phyloP scores from a whole-genome alignment of 2,888 invertebrate species.

The Drosophila parthenogenetica region DNA sequence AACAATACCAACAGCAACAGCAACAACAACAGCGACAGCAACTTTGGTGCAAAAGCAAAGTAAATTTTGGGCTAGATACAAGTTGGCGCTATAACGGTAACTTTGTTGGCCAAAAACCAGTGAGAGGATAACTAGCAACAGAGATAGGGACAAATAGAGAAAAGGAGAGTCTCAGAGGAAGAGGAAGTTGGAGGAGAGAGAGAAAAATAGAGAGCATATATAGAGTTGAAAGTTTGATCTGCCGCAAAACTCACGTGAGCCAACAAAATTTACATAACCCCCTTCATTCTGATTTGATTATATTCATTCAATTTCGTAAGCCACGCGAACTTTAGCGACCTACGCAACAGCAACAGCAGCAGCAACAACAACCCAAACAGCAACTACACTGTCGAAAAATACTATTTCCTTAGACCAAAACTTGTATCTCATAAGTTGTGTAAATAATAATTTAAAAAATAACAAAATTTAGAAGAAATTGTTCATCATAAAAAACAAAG shows the following conservation, averaged over 20 bases:
- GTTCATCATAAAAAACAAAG: too few species aligned
- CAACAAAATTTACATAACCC: conserved; percentile 72
- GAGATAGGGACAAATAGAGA: background rate
- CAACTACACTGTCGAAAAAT: too few species aligned
- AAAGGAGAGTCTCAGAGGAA: background rate
- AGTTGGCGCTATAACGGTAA: conserved; percentile 38
- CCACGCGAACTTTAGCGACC: conserved; percentile 50
- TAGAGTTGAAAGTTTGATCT: conserved; percentile 7
- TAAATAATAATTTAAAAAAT: too few species aligned
- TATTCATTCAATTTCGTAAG: conserved; percentile 74
- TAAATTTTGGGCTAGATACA: conserved; percentile 43
- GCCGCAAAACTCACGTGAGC: conserved; percentile 34
- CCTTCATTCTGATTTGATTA: conserved; percentile 72
- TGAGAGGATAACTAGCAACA: background rate
- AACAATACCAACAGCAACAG: conserved; percentile 16
- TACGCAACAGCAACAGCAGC: conserved; percentile 6
- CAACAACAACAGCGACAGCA: conserved; percentile 21
- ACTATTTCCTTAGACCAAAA: too few species aligned
- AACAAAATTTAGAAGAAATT: too few species aligned
- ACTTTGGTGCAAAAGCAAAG: conserved; percentile 21
- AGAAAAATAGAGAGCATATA: background rate
- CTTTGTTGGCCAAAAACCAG: conserved; percentile 14
- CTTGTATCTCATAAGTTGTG: too few species aligned
- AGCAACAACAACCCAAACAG: background rate
- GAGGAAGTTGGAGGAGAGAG: background rate